These are phyloP conservation scores for Globicephala melas DNA, from an alignment of 2,113 vertebrate genomes.

Conservation along the genomic window DNA sequence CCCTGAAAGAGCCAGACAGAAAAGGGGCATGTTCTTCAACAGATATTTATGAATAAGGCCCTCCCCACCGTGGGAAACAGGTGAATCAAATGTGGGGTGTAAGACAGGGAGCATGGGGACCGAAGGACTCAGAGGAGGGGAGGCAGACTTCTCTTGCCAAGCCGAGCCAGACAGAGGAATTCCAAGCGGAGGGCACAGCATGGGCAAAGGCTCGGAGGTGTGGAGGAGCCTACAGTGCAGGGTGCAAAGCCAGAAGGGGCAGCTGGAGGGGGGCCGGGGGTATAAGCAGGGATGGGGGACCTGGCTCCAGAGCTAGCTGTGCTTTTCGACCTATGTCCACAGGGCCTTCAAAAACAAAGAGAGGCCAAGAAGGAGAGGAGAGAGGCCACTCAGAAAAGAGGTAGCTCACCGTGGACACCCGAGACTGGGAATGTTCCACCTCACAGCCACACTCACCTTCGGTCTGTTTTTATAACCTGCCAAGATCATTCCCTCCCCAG, in stretches of 20 bases:
- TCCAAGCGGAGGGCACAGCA: neutral
- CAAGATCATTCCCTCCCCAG: neutral
- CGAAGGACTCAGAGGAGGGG: neutral
- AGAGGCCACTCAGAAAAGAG: neutral
- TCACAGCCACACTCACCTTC: neutral
- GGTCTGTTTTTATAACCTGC: neutral
- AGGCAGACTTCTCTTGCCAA: neutral
- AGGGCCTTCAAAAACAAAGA: neutral
- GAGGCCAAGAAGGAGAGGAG: neutral
- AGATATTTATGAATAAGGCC: neutral
- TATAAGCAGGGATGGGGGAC: neutral
- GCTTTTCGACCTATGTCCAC: neutral
- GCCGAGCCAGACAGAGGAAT: neutral
- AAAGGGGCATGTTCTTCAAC: neutral
- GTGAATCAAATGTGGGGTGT: neutral
- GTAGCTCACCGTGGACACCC: accelerated
- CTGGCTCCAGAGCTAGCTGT: neutral
- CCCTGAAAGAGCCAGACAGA: neutral
- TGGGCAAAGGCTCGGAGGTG: neutral
- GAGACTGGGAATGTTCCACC: neutral
- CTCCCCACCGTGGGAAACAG: neutral
- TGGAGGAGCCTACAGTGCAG: neutral
- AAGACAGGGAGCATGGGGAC: neutral
- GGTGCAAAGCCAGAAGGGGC: neutral
- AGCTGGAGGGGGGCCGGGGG: accelerated